Evolutionary conservation across 1,140 invertebrate genomes (phyloP), one percentile per base, ranked within the genome.

Genomic region (Eumeta japonica): DNA sequence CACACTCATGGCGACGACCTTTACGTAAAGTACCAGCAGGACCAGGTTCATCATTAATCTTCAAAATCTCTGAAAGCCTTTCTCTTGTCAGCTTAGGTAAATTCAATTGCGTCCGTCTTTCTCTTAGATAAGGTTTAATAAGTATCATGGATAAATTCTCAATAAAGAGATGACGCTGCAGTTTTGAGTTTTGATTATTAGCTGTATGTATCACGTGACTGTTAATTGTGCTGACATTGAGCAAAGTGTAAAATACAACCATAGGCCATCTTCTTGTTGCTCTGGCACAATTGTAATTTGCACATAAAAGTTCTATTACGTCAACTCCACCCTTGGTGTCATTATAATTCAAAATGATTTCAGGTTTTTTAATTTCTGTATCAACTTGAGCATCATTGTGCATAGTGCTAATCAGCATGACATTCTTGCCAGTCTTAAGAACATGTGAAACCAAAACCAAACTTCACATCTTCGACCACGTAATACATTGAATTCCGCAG

Each of bases 91-190:
- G 5, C 20, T n/a, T 24, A 24, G 20, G 20, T n/a, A 24, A 24
- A n/a, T 24, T 24, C 20, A 24, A 24, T n/a, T 24, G 20, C 20
- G 20, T 24, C n/a, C n/a, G 20, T 24, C 20, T 24, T 24, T 24
- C 20, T 24, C 20, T 24, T 7, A 24, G 5, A 24, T 24, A n/a
- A 7, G 20, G 20, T 24, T 24, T n/a, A 24, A 24, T 24, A 7
- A 24, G 5, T 24, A 7, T 24, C 20, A 24, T 24, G n/a, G 20
- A 5, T 7, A 24, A 7, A n/a, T 24, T 5, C n/a, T 24, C 20
- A 24, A 24, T 24, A n/a, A 24, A 24, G 5, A 7, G 20, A 24
- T n/a, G 20, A n/a, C 20, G 20, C n/a, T 5, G 20, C 20, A 24
- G n/a, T n/a, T n/a, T n/a, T n/a, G n/a, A n/a, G n/a, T n/a, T n/a